Conservation (phyloP, 2,113 vertebrate genomes). For the Barbus barbus region DNA sequence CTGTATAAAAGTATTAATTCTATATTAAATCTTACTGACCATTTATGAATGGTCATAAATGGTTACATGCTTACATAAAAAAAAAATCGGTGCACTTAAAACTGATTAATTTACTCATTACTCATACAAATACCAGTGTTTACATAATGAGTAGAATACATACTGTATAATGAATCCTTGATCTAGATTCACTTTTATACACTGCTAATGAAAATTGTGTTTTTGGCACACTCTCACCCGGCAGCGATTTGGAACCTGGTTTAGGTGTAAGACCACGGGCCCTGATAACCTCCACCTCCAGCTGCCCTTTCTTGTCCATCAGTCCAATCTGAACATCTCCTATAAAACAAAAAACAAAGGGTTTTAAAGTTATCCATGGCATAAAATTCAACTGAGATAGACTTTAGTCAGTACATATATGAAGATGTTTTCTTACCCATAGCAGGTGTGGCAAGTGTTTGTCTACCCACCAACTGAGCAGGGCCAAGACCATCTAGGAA, state of each 20-base stretch:
- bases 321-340: slow-evolving; percentile 98
- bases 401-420: background rate
- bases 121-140: background rate
- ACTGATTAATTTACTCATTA: background rate
- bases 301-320: slow-evolving; percentile 95
- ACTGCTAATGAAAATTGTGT: background rate
- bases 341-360: slow-evolving; percentile 56
- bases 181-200: background rate
- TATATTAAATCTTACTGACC: background rate
- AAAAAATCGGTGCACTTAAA: background rate
- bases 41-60: background rate
- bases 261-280: slow-evolving; percentile 95
- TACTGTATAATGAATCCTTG: background rate
- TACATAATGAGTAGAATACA: background rate
- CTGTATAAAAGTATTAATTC: background rate
- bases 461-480: slow-evolving; percentile 94
- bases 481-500: slow-evolving; percentile 97
- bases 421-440: slow-evolving; percentile 84
- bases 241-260: slow-evolving; percentile 96
- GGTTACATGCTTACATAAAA: background rate
- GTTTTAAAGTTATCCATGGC: too few relatives aligned
- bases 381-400: background rate
- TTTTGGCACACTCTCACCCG: slow-evolving; percentile 75
- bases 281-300: slow-evolving; percentile 98
- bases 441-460: slow-evolving; percentile 94